Percentiles rank a stretch among this genome's conserved stretches.
These are phyloP conservation scores for Papilio dardanus DNA, from an alignment of 1,140 invertebrate genomes.

Conservation along the genomic window DNA sequence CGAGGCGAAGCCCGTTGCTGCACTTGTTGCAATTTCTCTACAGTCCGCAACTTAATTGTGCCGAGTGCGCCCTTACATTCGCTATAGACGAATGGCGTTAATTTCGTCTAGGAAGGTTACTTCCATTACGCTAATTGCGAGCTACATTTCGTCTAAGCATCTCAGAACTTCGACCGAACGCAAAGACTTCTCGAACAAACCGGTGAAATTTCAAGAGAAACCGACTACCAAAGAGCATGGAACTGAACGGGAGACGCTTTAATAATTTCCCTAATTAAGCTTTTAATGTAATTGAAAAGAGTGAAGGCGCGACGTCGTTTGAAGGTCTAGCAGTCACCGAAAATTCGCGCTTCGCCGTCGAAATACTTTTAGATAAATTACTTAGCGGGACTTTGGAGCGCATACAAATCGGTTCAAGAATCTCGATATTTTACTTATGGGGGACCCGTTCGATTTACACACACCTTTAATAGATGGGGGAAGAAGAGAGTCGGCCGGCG, in stretches of 20 bases:
- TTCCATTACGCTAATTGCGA: slow-evolving; percentile 81
- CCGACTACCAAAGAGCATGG: slow-evolving; percentile 68
- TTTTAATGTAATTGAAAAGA: slow-evolving; percentile 80
- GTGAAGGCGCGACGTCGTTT: slow-evolving; percentile 65
- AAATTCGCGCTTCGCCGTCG: slow-evolving; percentile 58
- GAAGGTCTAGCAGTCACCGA: slow-evolving; percentile 45
- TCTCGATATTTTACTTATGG: slow-evolving; percentile 71
- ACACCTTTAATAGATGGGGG: slow-evolving; percentile 59
- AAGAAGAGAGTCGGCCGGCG: slow-evolving; percentile 48
- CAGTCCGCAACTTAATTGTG: slow-evolving; percentile 77
- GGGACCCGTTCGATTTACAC: slow-evolving; percentile 69
- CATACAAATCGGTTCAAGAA: slow-evolving; percentile 73
- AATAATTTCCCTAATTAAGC: slow-evolving; percentile 80
- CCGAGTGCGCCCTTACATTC: slow-evolving; percentile 73
- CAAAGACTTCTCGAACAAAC: slow-evolving; percentile 68
- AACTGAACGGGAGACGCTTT: slow-evolving; percentile 68
- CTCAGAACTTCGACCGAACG: slow-evolving; percentile 69
- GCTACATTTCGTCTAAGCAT: slow-evolving; percentile 78
- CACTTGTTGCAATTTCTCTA: slow-evolving; percentile 80
- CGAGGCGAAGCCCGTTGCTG: slow-evolving; percentile 69
- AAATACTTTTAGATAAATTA: slow-evolving; percentile 79
- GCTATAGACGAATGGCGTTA: slow-evolving; percentile 79
- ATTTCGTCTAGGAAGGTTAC: slow-evolving; percentile 72
- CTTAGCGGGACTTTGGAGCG: slow-evolving; percentile 65
- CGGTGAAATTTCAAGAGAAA: slow-evolving; percentile 70